These are phyloP conservation scores for Buceros bicornis DNA, from an alignment of 2,797 vertebrate genomes.

Conservation along the genomic window DNA sequence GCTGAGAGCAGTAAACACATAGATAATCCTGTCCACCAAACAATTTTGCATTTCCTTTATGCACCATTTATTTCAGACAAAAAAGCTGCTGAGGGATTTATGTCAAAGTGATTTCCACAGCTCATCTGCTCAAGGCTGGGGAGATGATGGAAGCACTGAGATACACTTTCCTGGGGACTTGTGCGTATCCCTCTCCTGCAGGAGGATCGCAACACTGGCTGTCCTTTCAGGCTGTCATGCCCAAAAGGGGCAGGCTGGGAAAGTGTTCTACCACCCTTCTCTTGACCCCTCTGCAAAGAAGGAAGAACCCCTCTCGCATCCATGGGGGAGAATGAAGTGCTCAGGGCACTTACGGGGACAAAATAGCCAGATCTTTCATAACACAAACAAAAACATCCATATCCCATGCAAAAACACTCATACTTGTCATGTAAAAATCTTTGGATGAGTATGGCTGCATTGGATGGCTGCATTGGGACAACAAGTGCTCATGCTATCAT, in stretches of 20 bases:
- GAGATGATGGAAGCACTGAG: neutral
- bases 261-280: neutral
- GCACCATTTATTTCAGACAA: slow-evolving; percentile 59
- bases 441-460: neutral
- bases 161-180: neutral
- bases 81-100: slow-evolving; percentile 49
- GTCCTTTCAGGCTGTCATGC: neutral
- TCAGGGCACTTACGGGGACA: rapidly evolving
- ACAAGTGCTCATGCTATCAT: neutral
- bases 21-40: slow-evolving; percentile 59
- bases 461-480: neutral
- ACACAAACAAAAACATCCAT: neutral
- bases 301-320: rapidly evolving
- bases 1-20: slow-evolving; percentile 46
- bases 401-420: neutral
- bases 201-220: too few species aligned
- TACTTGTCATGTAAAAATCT: neutral
- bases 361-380: neutral
- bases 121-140: slow-evolving; percentile 26
- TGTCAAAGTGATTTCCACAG: slow-evolving; percentile 54
- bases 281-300: neutral
- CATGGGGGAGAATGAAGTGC: rapidly evolving
- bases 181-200: neutral
- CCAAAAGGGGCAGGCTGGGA: neutral
- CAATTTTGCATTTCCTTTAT: slow-evolving; percentile 60